phyloP scores from a whole-genome alignment of 2,888 invertebrate species.

The Eueremaeus valkanovi region DNA sequence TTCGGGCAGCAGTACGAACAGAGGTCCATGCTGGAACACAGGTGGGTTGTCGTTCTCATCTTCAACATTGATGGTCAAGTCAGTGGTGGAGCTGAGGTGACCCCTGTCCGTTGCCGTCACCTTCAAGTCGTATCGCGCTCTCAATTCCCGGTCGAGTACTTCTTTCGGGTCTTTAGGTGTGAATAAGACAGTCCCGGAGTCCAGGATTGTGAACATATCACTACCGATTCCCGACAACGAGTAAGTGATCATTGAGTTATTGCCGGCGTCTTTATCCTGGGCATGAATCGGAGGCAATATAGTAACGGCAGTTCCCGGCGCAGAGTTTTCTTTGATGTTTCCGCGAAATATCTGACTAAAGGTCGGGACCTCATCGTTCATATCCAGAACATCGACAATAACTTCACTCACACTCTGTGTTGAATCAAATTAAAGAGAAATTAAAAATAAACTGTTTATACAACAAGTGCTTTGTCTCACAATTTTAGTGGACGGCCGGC shows the following conservation, averaged over 20 bases:
- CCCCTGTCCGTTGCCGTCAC: slow-evolving; percentile 52
- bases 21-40: slow-evolving; percentile 49
- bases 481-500: slow-evolving; percentile 48
- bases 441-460: not conserved
- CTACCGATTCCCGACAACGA: slow-evolving; percentile 46
- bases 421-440: not conserved
- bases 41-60: slow-evolving; percentile 74
- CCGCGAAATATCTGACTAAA: slow-evolving; percentile 48
- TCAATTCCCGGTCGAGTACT: slow-evolving; percentile 45
- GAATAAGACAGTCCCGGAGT: slow-evolving; percentile 55
- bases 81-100: slow-evolving; percentile 68
- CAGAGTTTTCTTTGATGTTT: slow-evolving; percentile 48
- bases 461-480: slow-evolving; percentile 41
- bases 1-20: slow-evolving; percentile 50
- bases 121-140: slow-evolving; percentile 46
- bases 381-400: slow-evolving; percentile 49
- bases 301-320: slow-evolving; percentile 48
- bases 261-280: slow-evolving; percentile 59
- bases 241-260: slow-evolving; percentile 48
- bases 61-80: slow-evolving; percentile 64
- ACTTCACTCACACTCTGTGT: slow-evolving; percentile 49
- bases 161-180: slow-evolving; percentile 45
- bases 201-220: slow-evolving; percentile 53
- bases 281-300: slow-evolving; percentile 59
- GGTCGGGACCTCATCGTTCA: slow-evolving; percentile 49